phyloP scores from a whole-genome alignment of 2,888 invertebrate genomes.

The Hipparchia semele region DNA sequence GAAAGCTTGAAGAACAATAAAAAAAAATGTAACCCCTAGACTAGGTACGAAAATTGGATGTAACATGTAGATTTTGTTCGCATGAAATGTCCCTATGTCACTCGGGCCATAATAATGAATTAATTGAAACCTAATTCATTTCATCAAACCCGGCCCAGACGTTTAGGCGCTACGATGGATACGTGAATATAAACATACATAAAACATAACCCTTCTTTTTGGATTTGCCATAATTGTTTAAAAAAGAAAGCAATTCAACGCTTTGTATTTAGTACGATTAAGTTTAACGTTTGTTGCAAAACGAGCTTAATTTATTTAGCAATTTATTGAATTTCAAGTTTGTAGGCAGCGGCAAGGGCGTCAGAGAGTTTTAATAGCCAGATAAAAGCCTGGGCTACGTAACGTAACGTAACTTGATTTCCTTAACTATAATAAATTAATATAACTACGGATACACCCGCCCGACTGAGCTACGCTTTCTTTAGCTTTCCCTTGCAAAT shows the following conservation, averaged over 20 bases:
- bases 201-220: too few species aligned
- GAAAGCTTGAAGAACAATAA: too few species aligned
- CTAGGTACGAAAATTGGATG: too few species aligned
- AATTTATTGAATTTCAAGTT: constrained; percentile 37
- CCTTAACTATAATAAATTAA: constrained; percentile 23
- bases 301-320: background rate
- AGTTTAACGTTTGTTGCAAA: constrained; percentile 1
- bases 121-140: too few species aligned
- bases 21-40: too few species aligned
- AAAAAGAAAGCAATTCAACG: background rate
- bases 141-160: too few species aligned
- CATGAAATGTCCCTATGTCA: too few species aligned
- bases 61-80: too few species aligned
- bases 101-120: too few species aligned
- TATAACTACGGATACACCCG: constrained; percentile 20
- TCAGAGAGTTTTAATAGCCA: constrained; percentile 36
- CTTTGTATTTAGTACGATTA: background rate
- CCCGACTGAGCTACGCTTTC: background rate
- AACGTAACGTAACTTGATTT: constrained; percentile 34
- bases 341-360: constrained; percentile 31
- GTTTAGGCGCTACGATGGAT: too few species aligned
- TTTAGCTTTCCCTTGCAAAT: background rate
- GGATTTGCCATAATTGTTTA: too few species aligned
- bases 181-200: too few species aligned
- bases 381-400: constrained; percentile 36